phyloP scores from a whole-genome alignment of 2,888 invertebrate species.

The Lepas anatifera region DNA sequence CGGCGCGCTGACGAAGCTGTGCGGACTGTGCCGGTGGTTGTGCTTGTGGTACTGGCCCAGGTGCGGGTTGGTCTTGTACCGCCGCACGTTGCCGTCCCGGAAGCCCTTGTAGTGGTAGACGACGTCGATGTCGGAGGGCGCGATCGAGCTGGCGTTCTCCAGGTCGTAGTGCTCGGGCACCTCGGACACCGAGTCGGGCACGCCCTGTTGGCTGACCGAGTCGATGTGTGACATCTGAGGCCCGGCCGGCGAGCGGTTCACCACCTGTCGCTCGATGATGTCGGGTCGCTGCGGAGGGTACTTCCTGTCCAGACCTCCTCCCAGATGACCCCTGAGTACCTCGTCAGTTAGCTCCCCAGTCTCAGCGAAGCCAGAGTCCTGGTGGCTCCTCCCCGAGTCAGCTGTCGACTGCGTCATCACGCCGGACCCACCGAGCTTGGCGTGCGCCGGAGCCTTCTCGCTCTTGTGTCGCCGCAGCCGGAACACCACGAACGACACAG shows the following conservation, averaged over 20 bases:
- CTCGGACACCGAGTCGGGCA: conserved; percentile 52
- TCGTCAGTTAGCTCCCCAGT: conserved; percentile 30
- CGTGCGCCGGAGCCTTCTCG: conserved; percentile 54
- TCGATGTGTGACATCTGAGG: conserved; percentile 30
- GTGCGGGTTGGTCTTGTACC: conserved; percentile 70
- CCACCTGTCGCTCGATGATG: conserved; percentile 80
- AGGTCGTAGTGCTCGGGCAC: conserved; percentile 88
- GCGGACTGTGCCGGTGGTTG: conserved; percentile 64
- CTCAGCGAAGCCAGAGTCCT: conserved; percentile 26
- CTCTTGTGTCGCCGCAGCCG: conserved; percentile 73
- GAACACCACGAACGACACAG: conserved; percentile 85
- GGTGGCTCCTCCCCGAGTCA: conserved; percentile 23
- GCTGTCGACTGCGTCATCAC: conserved; percentile 32
- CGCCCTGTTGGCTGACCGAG: conserved; percentile 26
- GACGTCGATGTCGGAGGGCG: conserved; percentile 93
- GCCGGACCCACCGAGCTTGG: conserved; percentile 23
- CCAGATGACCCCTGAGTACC: conserved; percentile 49
- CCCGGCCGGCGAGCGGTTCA: conserved; percentile 60
- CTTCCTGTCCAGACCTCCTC: conserved; percentile 70
- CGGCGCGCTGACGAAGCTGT: conserved; percentile 50
- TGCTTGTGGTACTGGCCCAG: conserved; percentile 39
- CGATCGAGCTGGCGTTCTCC: conserved; percentile 94
- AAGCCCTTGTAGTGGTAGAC: conserved; percentile 92
- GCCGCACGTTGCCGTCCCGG: conserved; percentile 66
- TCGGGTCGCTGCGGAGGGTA: conserved; percentile 85